phyloP scores from a whole-genome alignment of 2,797 vertebrate genomes.

The Mormyrus proboscirostris region DNA sequence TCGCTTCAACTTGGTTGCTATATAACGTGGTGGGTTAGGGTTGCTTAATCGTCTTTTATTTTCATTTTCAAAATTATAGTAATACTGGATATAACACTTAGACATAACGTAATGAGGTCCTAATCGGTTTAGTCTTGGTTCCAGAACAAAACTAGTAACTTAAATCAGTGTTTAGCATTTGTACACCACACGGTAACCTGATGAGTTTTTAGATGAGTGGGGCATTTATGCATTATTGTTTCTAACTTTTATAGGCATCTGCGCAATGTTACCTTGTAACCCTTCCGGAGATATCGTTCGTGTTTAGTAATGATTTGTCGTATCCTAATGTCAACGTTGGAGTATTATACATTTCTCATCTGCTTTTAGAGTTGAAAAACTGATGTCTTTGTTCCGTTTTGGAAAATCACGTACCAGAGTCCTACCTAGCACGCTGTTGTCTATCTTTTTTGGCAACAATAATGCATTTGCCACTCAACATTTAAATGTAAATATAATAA shows the following conservation, averaged over 20 bases:
- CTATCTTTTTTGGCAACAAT: neutral
- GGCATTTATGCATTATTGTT: neutral
- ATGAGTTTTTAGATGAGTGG: neutral
- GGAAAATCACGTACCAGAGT: neutral
- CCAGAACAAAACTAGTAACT: neutral
- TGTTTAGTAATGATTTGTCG: neutral
- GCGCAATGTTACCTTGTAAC: neutral
- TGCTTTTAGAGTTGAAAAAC: neutral
- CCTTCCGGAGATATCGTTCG: neutral
- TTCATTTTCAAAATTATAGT: neutral
- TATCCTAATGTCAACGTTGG: neutral
- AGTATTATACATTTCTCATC: neutral
- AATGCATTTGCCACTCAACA: neutral
- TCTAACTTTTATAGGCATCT: neutral
- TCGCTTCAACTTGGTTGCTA: neutral
- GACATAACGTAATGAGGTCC: neutral
- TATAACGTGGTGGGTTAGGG: neutral
- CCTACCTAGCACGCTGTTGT: neutral
- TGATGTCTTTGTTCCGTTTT: neutral
- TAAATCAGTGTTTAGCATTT: neutral
- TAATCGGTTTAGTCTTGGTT: neutral
- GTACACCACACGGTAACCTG: neutral
- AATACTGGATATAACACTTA: neutral
- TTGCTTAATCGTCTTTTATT: neutral
- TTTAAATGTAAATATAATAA: neutral